A percentile compares a stretch with the other conserved stretches of the same genome.
These are phyloP conservation scores for Atta cephalotes DNA, from an alignment of 1,140 invertebrate species.

Conservation along the genomic window DNA sequence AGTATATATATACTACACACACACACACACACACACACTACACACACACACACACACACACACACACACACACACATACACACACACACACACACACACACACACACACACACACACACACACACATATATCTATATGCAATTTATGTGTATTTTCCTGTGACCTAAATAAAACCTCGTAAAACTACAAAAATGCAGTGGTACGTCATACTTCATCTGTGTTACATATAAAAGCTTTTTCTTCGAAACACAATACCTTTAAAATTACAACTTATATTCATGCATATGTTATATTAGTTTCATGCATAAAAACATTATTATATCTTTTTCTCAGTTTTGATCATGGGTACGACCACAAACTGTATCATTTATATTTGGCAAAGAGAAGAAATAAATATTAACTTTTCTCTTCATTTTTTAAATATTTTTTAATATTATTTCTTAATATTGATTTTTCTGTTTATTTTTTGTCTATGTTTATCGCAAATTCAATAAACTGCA, in stretches of 20 bases:
- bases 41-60: no score
- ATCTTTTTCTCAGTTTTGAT: neutral
- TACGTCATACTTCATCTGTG: slow-evolving; percentile 42
- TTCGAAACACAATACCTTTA: slow-evolving; percentile 1
- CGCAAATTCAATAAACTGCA: neutral
- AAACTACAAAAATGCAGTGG: slow-evolving; percentile 38
- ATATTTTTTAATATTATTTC: neutral
- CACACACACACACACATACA: no score
- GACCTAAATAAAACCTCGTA: slow-evolving; percentile 38
- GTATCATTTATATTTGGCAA: neutral
- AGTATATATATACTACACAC: no score
- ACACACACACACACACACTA: no score
- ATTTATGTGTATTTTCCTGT: slow-evolving; percentile 26
- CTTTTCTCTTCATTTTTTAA: neutral
- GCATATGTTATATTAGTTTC: neutral
- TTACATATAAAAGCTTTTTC: slow-evolving; percentile 50
- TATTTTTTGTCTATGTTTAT: neutral
- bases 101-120: no score
- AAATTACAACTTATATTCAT: slow-evolving; percentile 45
- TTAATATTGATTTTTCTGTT: neutral
- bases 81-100: no score
- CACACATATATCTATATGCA: neutral
- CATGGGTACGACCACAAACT: neutral
- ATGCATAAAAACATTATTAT: neutral
- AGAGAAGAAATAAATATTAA: neutral